phyloP scores from a whole-genome alignment of 2,888 invertebrate species.

The Vandiemenella viatica region DNA sequence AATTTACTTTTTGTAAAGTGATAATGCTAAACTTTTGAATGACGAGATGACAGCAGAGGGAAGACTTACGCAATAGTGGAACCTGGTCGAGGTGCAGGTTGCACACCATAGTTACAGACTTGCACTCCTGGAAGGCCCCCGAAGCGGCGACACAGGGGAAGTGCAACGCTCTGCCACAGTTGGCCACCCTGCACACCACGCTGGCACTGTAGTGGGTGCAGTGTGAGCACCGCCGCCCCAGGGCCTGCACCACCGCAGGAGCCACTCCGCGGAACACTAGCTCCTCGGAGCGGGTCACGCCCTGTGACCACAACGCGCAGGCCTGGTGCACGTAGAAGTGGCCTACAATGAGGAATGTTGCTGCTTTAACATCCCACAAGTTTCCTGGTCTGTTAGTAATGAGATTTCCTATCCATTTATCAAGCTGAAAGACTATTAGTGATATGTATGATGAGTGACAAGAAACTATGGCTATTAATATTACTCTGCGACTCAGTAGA shows the following conservation, averaged over 20 bases:
- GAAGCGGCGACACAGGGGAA: slow-evolving; percentile 89
- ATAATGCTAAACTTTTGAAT: too few relatives aligned
- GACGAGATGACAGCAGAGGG: too few relatives aligned
- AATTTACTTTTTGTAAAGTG: too few relatives aligned
- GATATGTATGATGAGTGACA: too few relatives aligned
- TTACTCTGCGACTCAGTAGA: too few relatives aligned
- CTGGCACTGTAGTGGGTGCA: slow-evolving; percentile 85
- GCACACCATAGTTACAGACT: slow-evolving; percentile 67
- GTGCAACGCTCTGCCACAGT: slow-evolving; percentile 75
- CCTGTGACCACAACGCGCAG: slow-evolving; percentile 75
- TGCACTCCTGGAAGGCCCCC: slow-evolving; percentile 77
- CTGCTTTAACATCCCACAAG: too few relatives aligned
- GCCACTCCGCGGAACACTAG: slow-evolving; percentile 39
- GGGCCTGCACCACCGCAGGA: slow-evolving; percentile 45
- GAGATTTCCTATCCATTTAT: too few relatives aligned
- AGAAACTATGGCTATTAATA: too few relatives aligned
- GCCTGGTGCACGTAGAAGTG: slow-evolving; percentile 72
- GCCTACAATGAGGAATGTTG: slow-evolving; percentile 24
- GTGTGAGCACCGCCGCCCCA: slow-evolving; percentile 55
- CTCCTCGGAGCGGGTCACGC: slow-evolving; percentile 39
- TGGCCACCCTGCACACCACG: slow-evolving; percentile 60
- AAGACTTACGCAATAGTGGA: slow-evolving; percentile 59
- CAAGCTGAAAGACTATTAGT: too few relatives aligned
- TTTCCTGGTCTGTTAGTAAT: too few relatives aligned
- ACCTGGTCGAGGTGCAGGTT: slow-evolving; percentile 79